A percentile compares a stretch with the other conserved stretches of the same genome.
These are phyloP conservation scores for Pocillopora damicornis DNA, from an alignment of 64 coral and sea anemone genomes.

Conservation along the genomic window DNA sequence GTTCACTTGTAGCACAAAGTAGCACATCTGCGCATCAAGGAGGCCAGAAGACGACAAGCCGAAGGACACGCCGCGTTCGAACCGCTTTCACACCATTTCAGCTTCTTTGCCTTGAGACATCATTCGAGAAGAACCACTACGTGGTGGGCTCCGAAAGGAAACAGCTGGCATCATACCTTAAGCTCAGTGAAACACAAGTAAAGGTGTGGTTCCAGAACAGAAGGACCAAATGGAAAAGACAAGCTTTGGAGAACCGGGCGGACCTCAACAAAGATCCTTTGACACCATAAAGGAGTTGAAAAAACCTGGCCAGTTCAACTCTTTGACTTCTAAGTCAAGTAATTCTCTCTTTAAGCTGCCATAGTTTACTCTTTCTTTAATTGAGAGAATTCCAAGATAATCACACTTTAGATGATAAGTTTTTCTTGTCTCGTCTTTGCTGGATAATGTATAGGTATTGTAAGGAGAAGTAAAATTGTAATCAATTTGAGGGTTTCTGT, in stretches of 20 bases:
- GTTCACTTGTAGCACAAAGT: constrained; percentile 9
- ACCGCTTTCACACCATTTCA: constrained; percentile 96
- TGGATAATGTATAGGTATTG: no score
- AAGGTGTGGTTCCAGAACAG: constrained; percentile 99
- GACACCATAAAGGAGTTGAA: constrained; percentile 42
- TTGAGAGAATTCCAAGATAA: no score
- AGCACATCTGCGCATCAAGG: neutral
- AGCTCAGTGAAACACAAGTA: constrained; percentile 94
- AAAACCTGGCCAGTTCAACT: neutral
- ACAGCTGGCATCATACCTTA: constrained; percentile 87
- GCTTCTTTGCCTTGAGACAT: constrained; percentile 83
- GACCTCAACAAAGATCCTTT: constrained; percentile 83
- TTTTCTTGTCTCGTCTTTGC: no score
- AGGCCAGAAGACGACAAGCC: constrained; percentile 32
- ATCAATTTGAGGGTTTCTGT: no score
- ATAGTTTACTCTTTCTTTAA: no score
- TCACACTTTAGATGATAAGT: no score
- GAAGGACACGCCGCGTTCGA: constrained; percentile 49
- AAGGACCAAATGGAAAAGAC: constrained; percentile 93
- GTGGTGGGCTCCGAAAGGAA: constrained; percentile 90
- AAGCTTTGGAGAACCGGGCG: constrained; percentile 64
- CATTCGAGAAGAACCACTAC: constrained; percentile 97
- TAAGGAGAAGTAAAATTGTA: no score
- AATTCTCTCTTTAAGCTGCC: no score
- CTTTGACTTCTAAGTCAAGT: no score